Evolutionary conservation across 2,888 invertebrate species (phyloP), one percentile per base, ranked within the genome.

Genomic region (Pseudeuparius sepicola): DNA sequence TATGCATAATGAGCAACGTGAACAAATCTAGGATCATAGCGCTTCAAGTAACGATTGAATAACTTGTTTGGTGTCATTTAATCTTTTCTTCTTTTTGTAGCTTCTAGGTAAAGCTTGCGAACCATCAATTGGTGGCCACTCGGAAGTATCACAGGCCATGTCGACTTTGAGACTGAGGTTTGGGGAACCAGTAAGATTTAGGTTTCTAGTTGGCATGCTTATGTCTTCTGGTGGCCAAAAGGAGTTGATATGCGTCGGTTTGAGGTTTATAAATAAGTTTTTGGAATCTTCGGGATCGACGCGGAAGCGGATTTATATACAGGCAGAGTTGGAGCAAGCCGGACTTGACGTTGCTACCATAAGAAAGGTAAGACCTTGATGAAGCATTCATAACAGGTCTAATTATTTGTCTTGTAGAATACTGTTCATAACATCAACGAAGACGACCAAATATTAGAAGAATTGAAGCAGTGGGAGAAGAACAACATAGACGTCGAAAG

Each of bases 101-200:
- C 68, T 93, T 26, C 68, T 93, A 47, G 85, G 88, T 29, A 79
- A 81, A 56, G 79, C 85, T 11, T 88, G 90, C 57, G 81, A 83
- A 49, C 69, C 76, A 9, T 71, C 76, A 6, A 71, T 75, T 5
- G 71, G 68, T 35, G 92, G 90, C 1, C 88, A 90, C 63, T 73
- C 77, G 23, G 78, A 85, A 43, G 86, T 93, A 10, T 84, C 90
- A 1, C 93, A 93, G 60, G 89, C 93, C 0, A 72, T 93, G 45
- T 87, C 90, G 0, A 88, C 90, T 0, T 68, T 93, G 33, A 71
- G 92, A 20, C 67, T 93, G 4, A 73, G 89, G 39, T 87, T 86
- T 56, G 90, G 89, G 3, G 93, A 94, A 57, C 90, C 92, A 0
- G 90, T 92, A 4, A 74, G 92, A 55, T 93, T 93, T 63, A 73